Evolutionary conservation across 1,140 invertebrate genomes (phyloP), one percentile per base, ranked within the genome.

Genomic region (Centruroides vittatus): DNA sequence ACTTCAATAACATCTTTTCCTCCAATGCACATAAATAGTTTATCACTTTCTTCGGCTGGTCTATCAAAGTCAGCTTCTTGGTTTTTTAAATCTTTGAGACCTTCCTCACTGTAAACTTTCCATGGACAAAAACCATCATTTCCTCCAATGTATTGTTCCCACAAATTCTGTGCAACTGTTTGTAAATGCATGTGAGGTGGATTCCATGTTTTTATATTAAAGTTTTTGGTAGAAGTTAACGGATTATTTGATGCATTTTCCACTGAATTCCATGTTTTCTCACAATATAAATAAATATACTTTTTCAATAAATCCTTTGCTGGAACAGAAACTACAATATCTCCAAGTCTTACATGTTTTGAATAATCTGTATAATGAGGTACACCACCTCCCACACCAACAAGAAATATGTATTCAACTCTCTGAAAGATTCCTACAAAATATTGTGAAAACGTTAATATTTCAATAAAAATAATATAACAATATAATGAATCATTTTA

Each of bases 341-440:
- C 95, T 0, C 95, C 95, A 0, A 98, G 79, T 55, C 93, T 79
- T 12, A 96, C 89, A 72, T 99, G 94, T 70, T 87, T 87, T 66
- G 84, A 84, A 72, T 92, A 95, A 75, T 98, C 93, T 1, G 94
- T 98, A 73, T 91, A 98, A 78, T 99, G 93, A 3, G 95, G 93
- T 47, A 99, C 93, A 13, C 93, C 94, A 23, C 96, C 96, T 8
- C 88, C 93, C 35, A 94, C 88, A 49, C 96, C 96, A 41, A 98
- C 91, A 54, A 99, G 75, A 71, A 99, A 91, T 8, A 99, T 95
- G 74, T 90, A 94, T 71, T 99, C 93, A 52, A 99, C 92, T 75
- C 85, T 81, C 73, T 88, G 85, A 73, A 89, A 89, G 54, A 81
- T 85, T 57, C 84, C 84, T 83, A 70, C 8, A 41, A 41, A 41